Evolutionary conservation across 1,140 invertebrate species (phyloP), one percentile per base, ranked within the genome.

Genomic region (Neodiprion fabricii): DNA sequence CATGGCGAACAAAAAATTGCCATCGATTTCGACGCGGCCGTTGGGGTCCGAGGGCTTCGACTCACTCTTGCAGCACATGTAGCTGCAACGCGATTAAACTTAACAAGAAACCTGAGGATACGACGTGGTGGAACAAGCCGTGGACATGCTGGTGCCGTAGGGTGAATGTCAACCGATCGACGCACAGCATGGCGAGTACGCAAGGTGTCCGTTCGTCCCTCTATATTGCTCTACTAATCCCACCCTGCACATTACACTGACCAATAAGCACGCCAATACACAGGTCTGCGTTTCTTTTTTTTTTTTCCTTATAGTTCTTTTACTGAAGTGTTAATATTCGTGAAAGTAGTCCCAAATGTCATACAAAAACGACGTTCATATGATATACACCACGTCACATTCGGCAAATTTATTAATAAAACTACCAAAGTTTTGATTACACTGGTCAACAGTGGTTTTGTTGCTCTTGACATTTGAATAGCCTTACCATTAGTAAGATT

Each of bases 141-240:
- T 85, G 80, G 78, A 53, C 77, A 7, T 78, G 76, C 67, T 72
- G 83, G 40, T 74, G 78, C 21, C 71, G 79, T 12, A 76, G 81
- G 12, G 76, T 69, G 12, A 69, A 74, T 9, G 68, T 77, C 61
- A 84, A 82, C 69, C 81, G 80, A 1, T 85, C 84, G 14, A 84
- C 80, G 50, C 85, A 85, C 83, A 85, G 84, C 78, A 85, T 84
- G 85, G 84, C 85, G 82, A 86, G 85, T 85, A 86, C 82, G 80
- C 85, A 84, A 85, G 83, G 83, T 84, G 82, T 83, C 75, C 77
- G 53, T 81, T 77, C 74, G 73, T 61, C 76, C 77, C 77, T 83
- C 75, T 49, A 61, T 72, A 76, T 40, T 40, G 28, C 28, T 40
- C 28, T 40, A 40, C 28, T 40, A 40, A 40, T 40, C 28, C 2